Evolutionary conservation across 2,888 invertebrate species (phyloP).

Genomic region (Zaprionus lineosus): DNA sequence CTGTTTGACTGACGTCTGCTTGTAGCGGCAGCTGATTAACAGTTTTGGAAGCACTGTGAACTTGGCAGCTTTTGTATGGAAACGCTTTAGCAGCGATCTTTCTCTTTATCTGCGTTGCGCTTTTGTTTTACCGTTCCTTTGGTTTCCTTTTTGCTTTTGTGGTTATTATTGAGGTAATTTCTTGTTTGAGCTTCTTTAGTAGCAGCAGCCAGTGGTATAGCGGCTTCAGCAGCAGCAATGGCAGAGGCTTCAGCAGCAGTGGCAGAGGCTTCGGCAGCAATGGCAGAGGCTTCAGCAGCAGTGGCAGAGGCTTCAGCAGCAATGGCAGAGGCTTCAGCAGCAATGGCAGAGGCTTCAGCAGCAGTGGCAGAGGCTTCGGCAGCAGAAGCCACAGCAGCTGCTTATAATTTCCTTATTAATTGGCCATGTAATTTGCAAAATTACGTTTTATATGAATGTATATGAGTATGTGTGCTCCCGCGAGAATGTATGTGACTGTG

Average conservation of each 20-base stretch:
- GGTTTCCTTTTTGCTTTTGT: not conserved
- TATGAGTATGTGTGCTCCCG: not conserved
- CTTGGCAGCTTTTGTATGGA: slow-evolving; percentile 34
- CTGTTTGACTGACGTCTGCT: slow-evolving; percentile 10
- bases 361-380: too few relatives aligned
- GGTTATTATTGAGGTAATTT: slow-evolving; percentile 28
- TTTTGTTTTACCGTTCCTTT: too few relatives aligned
- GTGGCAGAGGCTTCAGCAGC: too few relatives aligned
- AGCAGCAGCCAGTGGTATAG: too few relatives aligned
- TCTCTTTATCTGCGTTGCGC: not conserved
- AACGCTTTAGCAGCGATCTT: slow-evolving; percentile 3
- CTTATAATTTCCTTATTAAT: slow-evolving; percentile 65
- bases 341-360: too few relatives aligned
- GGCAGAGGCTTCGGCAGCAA: too few relatives aligned
- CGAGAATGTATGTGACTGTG: not conserved
- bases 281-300: too few relatives aligned
- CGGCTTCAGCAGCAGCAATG: too few relatives aligned
- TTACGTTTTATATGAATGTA: slow-evolving; percentile 28
- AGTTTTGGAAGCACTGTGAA: slow-evolving; percentile 32
- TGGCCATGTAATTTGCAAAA: slow-evolving; percentile 58
- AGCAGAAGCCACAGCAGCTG: slow-evolving; percentile 46
- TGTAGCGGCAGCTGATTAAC: slow-evolving; percentile 50
- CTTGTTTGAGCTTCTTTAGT: slow-evolving; percentile 16
- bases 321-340: too few relatives aligned
- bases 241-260: too few relatives aligned